A percentile compares a stretch with the other conserved stretches of the same genome.
Evolutionary conservation across 2,113 vertebrate species (phyloP).

Genomic region (Hippocampus zosterae): DNA sequence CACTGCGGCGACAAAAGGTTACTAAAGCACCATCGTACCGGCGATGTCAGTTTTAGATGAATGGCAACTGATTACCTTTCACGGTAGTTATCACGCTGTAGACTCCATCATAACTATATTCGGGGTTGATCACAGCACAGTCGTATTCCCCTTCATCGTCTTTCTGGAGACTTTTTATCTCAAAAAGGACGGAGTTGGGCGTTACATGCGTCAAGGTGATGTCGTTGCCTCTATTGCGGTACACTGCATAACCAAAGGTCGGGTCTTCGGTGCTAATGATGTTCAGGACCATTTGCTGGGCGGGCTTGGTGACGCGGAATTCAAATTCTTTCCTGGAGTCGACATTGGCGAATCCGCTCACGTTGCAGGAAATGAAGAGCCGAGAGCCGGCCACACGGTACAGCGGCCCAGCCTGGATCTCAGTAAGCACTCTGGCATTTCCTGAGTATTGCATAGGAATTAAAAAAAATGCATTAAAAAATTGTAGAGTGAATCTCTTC

Average conservation of each 20-base stretch:
- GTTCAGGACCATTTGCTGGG: constrained; percentile 6
- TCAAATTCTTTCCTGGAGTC: constrained; percentile 60
- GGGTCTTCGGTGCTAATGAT: constrained; percentile 64
- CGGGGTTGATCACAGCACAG: constrained; percentile 74
- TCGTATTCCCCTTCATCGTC: constrained; percentile 77
- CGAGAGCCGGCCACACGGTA: constrained; percentile 70
- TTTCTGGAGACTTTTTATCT: constrained; percentile 60
- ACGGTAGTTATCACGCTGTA: constrained; percentile 74
- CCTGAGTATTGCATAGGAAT: constrained; percentile 29
- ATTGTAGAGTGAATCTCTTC: not conserved
- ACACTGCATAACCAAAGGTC: constrained; percentile 44
- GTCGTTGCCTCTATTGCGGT: constrained; percentile 42
- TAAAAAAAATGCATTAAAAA: not conserved
- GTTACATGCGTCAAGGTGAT: constrained; percentile 61
- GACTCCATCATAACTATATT: constrained; percentile 53
- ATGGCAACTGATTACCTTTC: constrained; percentile 65
- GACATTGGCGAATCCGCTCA: constrained; percentile 66
- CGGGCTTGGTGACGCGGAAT: constrained; percentile 58
- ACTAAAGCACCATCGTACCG: not conserved
- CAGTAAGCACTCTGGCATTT: constrained; percentile 40
- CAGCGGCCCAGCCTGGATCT: constrained; percentile 76
- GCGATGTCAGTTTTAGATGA: not conserved
- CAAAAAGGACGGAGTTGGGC: constrained; percentile 61
- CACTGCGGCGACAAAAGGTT: constrained; percentile 63
- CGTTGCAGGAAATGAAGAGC: constrained; percentile 77